Evolutionary conservation across 2,888 invertebrate genomes (phyloP).

Genomic region (Lapara coniferarum): DNA sequence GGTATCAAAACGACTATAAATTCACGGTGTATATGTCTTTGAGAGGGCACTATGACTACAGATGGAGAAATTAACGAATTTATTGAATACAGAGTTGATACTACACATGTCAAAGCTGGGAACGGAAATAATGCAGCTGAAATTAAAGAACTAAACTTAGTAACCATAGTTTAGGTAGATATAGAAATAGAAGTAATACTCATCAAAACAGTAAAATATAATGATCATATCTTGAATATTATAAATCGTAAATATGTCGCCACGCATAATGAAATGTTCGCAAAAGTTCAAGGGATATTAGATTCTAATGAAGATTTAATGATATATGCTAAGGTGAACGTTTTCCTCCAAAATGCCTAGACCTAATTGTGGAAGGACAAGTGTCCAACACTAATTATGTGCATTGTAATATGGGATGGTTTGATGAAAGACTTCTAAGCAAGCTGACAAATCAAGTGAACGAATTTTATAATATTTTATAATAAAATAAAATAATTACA

Average conservation of each 20-base stretch:
- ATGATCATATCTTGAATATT: background rate
- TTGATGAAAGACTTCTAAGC: background rate
- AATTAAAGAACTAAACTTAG: background rate
- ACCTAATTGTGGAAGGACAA: slow-evolving; percentile 61
- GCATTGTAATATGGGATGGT: background rate
- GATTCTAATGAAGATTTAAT: slow-evolving; percentile 21
- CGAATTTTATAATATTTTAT: too few species aligned
- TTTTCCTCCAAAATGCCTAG: slow-evolving; percentile 72
- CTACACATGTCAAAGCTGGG: background rate
- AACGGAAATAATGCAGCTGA: background rate
- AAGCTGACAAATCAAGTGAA: too few species aligned
- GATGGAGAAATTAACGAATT: background rate
- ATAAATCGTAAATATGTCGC: slow-evolving; percentile 2
- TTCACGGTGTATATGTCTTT: slow-evolving; percentile 11
- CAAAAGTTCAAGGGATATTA: slow-evolving; percentile 6
- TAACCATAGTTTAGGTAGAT: too few species aligned
- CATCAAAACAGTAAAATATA: background rate
- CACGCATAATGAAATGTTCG: background rate
- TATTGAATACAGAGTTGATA: background rate
- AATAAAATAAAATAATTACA: too few species aligned
- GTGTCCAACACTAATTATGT: background rate
- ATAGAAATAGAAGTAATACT: background rate
- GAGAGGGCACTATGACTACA: background rate
- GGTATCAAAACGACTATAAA: too few species aligned
- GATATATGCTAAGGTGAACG: slow-evolving; percentile 34